Evolutionary conservation across 2,797 vertebrate species (phyloP), one percentile per base, ranked within the genome.

Genomic region (Chaetophractus vellerosus): DNA sequence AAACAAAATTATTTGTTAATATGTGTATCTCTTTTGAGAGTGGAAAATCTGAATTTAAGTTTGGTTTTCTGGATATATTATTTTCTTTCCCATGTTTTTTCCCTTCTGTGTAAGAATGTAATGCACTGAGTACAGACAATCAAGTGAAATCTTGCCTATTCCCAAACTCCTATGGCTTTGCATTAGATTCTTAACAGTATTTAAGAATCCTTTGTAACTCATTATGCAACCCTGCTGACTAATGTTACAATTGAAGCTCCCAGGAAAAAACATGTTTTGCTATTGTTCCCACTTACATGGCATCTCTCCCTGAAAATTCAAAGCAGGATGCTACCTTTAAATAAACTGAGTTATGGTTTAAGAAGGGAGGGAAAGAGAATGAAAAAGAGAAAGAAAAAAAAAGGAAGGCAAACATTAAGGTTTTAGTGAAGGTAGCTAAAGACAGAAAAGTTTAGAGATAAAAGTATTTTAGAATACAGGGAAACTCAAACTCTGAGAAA

Each of bases 111-210:
- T 79, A 81, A 45, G 19, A 5, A 9, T 50, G 4, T 15, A 91
- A 16, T 55, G 21, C 26, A 95, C 55, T 72, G 74, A n/a, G 24
- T 57, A 31, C 5, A 84, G 23, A 50, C 3, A 79, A 31, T 94
- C 41, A 48, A 26, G 11, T 75, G n/a, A 91, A 93, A 75, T 31
- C 16, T 69, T 90, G 21, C 18, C 61, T 55, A 15, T 64, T 82
- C 21, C 21, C 59, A 84, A 31, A 14, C 9, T 33, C 33, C 87
- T 96, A 24, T 71, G 76, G 31, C 6, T 96, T 92, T 80, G 75
- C 12, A 84, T 93, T 83, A 95, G 69, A 45, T 33, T 57, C 33
- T 91, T 89, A 93, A 61, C 31, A 31, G 91, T 95, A 71, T 63
- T 81, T 84, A 89, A 89, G 48, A 82, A 19, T 74, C 11, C 80